phyloP scores from a whole-genome alignment of 2,113 vertebrate genomes.

The Sakesphorus luctuosus region DNA sequence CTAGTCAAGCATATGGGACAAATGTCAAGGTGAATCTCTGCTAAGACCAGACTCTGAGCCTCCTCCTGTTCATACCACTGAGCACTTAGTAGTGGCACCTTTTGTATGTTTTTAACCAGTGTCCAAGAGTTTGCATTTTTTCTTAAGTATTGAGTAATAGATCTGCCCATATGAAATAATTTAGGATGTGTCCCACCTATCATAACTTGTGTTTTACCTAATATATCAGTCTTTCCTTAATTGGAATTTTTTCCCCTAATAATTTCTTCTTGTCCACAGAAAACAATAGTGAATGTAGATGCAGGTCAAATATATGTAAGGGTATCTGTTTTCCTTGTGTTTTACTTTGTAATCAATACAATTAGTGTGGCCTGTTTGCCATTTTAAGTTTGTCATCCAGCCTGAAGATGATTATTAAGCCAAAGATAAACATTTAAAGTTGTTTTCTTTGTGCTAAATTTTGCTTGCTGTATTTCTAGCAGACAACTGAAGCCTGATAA shows the following conservation, averaged over 20 bases:
- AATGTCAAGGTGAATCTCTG: not conserved
- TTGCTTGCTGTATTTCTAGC: not conserved
- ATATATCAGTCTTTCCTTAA: not conserved
- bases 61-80: not conserved
- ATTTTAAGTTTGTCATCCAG: not conserved
- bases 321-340: not conserved
- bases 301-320: not conserved
- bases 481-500: not conserved
- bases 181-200: rapidly evolving
- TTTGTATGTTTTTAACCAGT: not conserved
- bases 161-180: not conserved
- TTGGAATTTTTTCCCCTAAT: not conserved
- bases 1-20: not conserved
- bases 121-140: not conserved
- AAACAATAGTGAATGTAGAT: not conserved
- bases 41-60: not conserved
- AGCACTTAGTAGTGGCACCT: not conserved
- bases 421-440: not conserved
- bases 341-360: not conserved
- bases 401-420: not conserved
- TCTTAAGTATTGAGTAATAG: rapidly evolving
- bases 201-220: not conserved
- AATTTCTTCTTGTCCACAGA: not conserved
- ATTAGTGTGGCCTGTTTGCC: not conserved
- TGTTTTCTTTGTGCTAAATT: not conserved